Evolutionary conservation across 1,140 invertebrate species (phyloP).

Genomic region (Papilio aristodemus): DNA sequence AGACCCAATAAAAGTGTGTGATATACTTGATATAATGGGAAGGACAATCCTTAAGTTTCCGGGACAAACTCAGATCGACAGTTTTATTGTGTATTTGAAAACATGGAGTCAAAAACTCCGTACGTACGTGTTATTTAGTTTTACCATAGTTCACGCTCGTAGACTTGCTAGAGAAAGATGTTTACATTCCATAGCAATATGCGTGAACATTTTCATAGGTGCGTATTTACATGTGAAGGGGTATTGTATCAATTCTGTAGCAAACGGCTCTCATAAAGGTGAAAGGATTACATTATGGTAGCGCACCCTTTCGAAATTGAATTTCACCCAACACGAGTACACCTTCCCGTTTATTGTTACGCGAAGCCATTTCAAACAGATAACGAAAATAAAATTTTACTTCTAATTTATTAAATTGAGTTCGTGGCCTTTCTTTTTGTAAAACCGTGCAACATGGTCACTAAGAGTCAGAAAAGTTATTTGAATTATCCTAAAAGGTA

Average conservation of each 20-base stretch:
- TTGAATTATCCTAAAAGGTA: no score
- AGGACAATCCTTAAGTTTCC: conserved; percentile 39
- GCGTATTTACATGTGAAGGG: conserved; percentile 22
- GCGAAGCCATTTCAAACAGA: conserved; percentile 23
- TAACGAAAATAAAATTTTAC: conserved; percentile 30
- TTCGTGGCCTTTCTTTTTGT: neutral
- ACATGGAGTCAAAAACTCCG: neutral
- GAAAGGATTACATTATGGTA: conserved; percentile 33
- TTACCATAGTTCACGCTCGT: neutral
- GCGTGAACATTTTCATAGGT: conserved; percentile 10
- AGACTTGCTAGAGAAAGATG: neutral
- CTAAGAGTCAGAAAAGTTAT: neutral
- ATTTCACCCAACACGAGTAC: conserved; percentile 28
- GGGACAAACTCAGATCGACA: conserved; percentile 37
- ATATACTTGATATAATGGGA: conserved; percentile 28
- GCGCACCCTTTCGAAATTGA: conserved; percentile 32
- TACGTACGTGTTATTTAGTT: conserved; percentile 16
- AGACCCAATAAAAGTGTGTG: conserved; percentile 36
- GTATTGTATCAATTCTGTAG: conserved; percentile 29
- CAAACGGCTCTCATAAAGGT: conserved; percentile 31
- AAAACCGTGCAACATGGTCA: neutral
- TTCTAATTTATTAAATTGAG: conserved; percentile 9
- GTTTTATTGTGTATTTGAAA: conserved; percentile 22
- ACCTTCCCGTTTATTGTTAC: conserved; percentile 32
- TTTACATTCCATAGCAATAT: neutral